phyloP scores from a whole-genome alignment of 2,888 invertebrate genomes.

The Ectobius pallidus region DNA sequence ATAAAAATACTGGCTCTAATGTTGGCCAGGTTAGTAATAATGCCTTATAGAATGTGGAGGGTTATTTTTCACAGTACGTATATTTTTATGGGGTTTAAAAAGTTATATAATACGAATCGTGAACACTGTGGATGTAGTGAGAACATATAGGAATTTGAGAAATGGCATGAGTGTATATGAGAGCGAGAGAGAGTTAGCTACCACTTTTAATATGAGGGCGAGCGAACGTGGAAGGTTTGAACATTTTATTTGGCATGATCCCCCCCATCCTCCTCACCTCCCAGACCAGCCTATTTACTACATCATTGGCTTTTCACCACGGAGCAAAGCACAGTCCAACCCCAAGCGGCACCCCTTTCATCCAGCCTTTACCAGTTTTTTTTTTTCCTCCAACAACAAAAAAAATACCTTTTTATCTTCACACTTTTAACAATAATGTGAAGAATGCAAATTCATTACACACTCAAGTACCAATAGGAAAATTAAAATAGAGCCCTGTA shows the following conservation, averaged over 20 bases:
- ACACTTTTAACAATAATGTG: conserved; percentile 19
- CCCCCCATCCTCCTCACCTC: neutral
- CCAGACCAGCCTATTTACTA: conserved; percentile 25
- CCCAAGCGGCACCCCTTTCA: conserved; percentile 15
- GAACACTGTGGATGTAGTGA: conserved; percentile 19
- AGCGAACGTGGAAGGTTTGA: conserved; percentile 20
- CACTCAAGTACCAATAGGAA: conserved; percentile 10
- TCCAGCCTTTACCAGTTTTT: conserved; percentile 9
- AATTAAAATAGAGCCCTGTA: neutral
- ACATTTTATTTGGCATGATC: conserved; percentile 26
- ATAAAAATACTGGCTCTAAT: conserved; percentile 8
- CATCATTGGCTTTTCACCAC: conserved; percentile 31
- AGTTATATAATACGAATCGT: conserved; percentile 27
- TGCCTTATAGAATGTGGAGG: conserved; percentile 27
- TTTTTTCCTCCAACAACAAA: conserved; percentile 4
- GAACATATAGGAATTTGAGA: conserved; percentile 27
- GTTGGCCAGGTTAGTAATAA: conserved; percentile 26
- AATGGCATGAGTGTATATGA: conserved; percentile 8
- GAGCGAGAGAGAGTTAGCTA: neutral
- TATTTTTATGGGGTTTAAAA: conserved; percentile 28
- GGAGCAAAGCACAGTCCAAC: conserved; percentile 18
- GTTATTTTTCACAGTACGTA: conserved; percentile 26
- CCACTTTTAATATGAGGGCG: conserved; percentile 30
- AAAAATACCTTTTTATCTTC: conserved; percentile 27
- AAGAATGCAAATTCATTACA: conserved; percentile 28